Conservation (phyloP, 2,888 invertebrate genomes). For the Chloroclysta siterata region DNA sequence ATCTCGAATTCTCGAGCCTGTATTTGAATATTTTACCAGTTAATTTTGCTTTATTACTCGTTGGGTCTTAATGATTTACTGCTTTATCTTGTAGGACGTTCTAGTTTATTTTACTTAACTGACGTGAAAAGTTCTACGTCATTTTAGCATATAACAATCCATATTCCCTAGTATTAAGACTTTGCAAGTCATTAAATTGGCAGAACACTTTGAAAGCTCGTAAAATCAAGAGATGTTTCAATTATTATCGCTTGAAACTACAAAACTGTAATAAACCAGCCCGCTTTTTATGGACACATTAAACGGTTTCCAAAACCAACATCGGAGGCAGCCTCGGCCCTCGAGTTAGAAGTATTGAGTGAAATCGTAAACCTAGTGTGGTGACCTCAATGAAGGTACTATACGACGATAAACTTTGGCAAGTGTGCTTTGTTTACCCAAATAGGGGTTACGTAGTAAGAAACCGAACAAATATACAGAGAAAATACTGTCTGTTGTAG, state of each 20-base stretch:
- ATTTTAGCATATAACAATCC: constrained; percentile 31
- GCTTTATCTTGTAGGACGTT: constrained; percentile 18
- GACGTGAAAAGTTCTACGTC: constrained; percentile 28
- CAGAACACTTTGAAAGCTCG: constrained; percentile 47
- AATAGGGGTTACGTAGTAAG: constrained; percentile 49
- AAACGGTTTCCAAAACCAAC: constrained; percentile 67
- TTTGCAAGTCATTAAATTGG: constrained; percentile 62
- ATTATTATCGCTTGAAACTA: constrained; percentile 50
- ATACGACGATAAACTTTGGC: constrained; percentile 49
- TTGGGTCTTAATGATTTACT: constrained; percentile 15
- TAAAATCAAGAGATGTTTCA: constrained; percentile 48
- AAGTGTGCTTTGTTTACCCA: constrained; percentile 44
- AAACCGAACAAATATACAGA: constrained; percentile 33
- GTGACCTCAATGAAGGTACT: constrained; percentile 66
- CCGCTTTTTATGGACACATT: constrained; percentile 54
- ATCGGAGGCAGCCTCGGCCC: constrained; percentile 53
- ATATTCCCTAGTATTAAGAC: constrained; percentile 59
- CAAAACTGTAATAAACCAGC: constrained; percentile 48
- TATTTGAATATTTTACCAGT: constrained; percentile 16
- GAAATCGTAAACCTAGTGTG: constrained; percentile 70
- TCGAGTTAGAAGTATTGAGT: constrained; percentile 62
- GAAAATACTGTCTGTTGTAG: constrained; percentile 6
- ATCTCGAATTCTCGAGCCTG: constrained; percentile 3
- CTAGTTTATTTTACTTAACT: constrained; percentile 12
- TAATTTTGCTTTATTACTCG: constrained; percentile 9